Evolutionary conservation across 2,888 invertebrate species (phyloP), one percentile per base, ranked within the genome.

Genomic region (Cenopis cana): DNA sequence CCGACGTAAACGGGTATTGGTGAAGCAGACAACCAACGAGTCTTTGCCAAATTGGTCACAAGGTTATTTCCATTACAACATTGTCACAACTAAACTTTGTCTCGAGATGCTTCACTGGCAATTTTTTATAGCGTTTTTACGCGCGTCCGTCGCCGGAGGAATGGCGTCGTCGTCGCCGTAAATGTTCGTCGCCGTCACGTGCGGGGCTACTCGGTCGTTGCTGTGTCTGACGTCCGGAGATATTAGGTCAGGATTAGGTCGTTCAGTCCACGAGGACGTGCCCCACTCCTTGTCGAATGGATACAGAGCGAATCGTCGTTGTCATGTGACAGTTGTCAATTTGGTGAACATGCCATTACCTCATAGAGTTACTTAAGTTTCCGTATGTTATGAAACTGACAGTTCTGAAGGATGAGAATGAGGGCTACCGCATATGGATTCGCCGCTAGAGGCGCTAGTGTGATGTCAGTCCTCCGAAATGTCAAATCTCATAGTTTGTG

Each of bases 61-160:
- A 17, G 11, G 11, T 24, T 49, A 29, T 33, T 60, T 29, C 33
- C 29, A 50, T 57, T 38, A 33, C 18, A 33, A 61, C 49, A 61
- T 50, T 49, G 49, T 61, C 10, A 17, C 17, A 33, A 20, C 52
- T 50, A 52, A 17, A 52, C 62, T 62, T 52, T 62, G 52, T 62
- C 36, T 50, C 18, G 12, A 33, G 50, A 24, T 24, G 54, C 12
- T 62, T 24, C 20, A 5, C 18, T 9, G 62, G 20, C 62, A 12
- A 50, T 52, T 50, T 59, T 46, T 50, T 52, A 62, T 62, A 33
- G 36, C 62, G 20, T 52, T 50, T 62, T 62, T 62, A 62, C 49
- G 12, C 52, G 17, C 11, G 20, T 24, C 46, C 3, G 60, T 18
- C 36, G 62, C 18, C 46, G 18, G 50, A 62, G 52, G 52, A 62